phyloP scores from a whole-genome alignment of 2,797 vertebrate species.

The Bucorvus abyssinicus region DNA sequence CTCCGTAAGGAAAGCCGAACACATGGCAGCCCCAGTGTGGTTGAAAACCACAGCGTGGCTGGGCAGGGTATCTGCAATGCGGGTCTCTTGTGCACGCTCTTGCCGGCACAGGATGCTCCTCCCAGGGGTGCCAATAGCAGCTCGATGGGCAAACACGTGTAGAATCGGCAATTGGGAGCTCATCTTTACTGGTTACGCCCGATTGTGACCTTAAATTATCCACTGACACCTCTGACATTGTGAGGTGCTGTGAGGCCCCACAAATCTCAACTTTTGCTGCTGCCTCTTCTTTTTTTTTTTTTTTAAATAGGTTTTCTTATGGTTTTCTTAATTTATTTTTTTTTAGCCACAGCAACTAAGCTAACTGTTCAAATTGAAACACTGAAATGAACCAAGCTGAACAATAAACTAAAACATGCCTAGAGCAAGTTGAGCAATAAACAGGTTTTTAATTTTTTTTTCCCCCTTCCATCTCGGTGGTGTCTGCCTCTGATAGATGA shows the following conservation, averaged over 20 bases:
- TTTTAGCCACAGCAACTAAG: conserved; percentile 74
- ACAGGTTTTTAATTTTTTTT: conserved; percentile 81
- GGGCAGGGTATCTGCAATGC: conserved; percentile 53
- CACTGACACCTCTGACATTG: conserved; percentile 54
- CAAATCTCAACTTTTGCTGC: conserved; percentile 44
- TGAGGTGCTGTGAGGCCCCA: conserved; percentile 52
- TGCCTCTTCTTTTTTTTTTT: background rate
- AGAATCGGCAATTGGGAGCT: conserved; percentile 19
- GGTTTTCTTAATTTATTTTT: conserved; percentile 67
- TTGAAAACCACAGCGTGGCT: background rate
- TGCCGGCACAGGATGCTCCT: background rate
- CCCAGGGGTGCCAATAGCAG: conserved; percentile 3
- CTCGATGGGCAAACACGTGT: background rate
- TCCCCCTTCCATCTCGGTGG: conserved; percentile 70
- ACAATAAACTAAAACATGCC: conserved; percentile 83
- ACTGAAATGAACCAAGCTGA: conserved; percentile 78
- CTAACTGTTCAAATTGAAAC: conserved; percentile 72
- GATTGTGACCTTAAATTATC: conserved; percentile 63
- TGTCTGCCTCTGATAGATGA: conserved; percentile 81
- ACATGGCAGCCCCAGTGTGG: accelerated
- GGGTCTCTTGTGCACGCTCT: background rate
- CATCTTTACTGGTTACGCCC: background rate
- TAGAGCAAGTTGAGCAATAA: conserved; percentile 82
- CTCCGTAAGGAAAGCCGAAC: accelerated
- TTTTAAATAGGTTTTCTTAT: conserved; percentile 64